Conservation (phyloP, 2,888 invertebrate genomes). For the Choreutis nemorana region DNA sequence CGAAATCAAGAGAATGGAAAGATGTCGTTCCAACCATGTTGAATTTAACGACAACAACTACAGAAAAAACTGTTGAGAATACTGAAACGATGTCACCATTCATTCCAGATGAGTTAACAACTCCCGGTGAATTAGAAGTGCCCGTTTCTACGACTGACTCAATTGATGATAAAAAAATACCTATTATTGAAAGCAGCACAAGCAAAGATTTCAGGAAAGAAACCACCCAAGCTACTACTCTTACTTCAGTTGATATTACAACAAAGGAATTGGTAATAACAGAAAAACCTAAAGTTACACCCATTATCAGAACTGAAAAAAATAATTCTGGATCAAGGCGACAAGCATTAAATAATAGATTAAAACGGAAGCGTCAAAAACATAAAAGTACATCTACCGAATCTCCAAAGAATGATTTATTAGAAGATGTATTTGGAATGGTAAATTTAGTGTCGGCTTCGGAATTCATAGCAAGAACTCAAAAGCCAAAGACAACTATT, state of each 20-base stretch:
- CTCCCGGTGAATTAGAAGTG: not conserved
- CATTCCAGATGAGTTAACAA: constrained; percentile 1
- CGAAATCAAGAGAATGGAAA: constrained; percentile 38
- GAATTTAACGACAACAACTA: not conserved
- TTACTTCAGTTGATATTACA: constrained; percentile 15
- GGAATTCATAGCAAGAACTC: constrained; percentile 41
- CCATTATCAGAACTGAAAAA: constrained; percentile 19
- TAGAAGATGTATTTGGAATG: constrained; percentile 37
- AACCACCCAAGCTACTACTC: constrained; percentile 14
- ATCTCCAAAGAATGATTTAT: constrained; percentile 33
- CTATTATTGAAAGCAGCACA: constrained; percentile 3
- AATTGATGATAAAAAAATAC: not conserved
- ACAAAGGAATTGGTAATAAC: constrained; percentile 17
- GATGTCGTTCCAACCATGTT: constrained; percentile 26
- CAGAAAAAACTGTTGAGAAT: not conserved
- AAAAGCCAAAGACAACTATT: constrained; percentile 22
- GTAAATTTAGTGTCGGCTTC: constrained; percentile 47
- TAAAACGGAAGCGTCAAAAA: constrained; percentile 42
- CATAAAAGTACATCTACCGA: constrained; percentile 40
- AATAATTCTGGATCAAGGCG: constrained; percentile 31
- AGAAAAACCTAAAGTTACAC: constrained; percentile 20
- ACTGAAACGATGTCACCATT: not conserved
- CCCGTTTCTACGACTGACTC: not conserved
- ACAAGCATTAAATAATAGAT: constrained; percentile 38
- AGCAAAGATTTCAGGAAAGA: constrained; percentile 10